phyloP scores from a whole-genome alignment of 2,888 invertebrate species.

The Autographa pulchrina region DNA sequence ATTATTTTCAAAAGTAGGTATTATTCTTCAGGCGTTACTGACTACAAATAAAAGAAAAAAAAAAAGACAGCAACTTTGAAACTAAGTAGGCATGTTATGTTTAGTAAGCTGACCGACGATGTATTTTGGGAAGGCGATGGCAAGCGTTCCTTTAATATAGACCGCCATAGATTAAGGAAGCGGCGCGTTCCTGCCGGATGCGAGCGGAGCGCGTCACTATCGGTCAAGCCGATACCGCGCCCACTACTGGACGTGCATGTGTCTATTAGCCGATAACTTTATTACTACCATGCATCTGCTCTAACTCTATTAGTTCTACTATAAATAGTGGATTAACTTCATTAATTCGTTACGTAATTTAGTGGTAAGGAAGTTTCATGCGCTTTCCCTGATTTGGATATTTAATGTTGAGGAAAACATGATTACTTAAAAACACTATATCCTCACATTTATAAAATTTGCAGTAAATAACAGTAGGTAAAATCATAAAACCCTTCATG shows the following conservation, averaged over 20 bases:
- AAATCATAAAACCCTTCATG: too few species aligned
- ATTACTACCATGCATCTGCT: slow-evolving; percentile 2
- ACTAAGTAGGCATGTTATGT: background rate
- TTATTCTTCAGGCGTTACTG: background rate
- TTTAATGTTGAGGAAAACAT: too few species aligned
- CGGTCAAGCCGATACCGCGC: slow-evolving; percentile 37
- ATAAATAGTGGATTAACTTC: background rate
- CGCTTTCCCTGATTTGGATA: too few species aligned
- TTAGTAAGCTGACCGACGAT: slow-evolving; percentile 37
- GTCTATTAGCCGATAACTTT: slow-evolving; percentile 20
- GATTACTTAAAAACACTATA: too few species aligned
- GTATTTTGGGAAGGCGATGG: slow-evolving; percentile 43
- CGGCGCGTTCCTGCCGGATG: slow-evolving; percentile 66
- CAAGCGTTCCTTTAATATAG: slow-evolving; percentile 57
- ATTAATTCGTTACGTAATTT: background rate
- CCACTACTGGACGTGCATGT: slow-evolving; percentile 35
- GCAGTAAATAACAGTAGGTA: too few species aligned
- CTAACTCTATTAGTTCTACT: background rate
- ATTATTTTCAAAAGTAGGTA: too few species aligned
- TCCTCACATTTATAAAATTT: too few species aligned
- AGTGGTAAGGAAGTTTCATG: too few species aligned
- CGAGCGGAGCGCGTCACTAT: slow-evolving; percentile 52
- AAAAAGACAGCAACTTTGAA: background rate
- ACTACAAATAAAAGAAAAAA: background rate
- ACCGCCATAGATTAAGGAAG: slow-evolving; percentile 62